Conservation (phyloP, 1,140 invertebrate genomes). For the Trypoxylus dichotomus region DNA sequence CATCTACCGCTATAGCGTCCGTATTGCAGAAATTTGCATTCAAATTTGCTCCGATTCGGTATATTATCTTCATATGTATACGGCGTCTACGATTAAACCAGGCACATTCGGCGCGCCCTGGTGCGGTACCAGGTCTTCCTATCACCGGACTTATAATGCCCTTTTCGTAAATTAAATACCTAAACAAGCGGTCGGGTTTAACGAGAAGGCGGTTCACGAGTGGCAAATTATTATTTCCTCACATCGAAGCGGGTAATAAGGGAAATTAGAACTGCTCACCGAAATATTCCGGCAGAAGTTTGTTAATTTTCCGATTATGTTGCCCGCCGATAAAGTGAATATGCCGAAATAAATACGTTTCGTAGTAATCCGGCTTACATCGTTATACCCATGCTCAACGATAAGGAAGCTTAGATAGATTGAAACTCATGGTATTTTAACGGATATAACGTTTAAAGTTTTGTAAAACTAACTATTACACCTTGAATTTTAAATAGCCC, state of each 20-base stretch:
- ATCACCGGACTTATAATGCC: constrained; percentile 5
- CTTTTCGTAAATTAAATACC: constrained; percentile 18
- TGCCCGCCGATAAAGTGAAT: neutral
- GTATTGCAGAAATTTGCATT: constrained; percentile 9
- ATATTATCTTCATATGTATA: neutral
- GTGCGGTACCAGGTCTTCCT: neutral
- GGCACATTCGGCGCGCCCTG: neutral
- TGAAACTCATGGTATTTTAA: no score
- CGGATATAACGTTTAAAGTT: no score
- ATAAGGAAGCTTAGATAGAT: no score
- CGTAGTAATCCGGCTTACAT: neutral
- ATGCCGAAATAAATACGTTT: neutral
- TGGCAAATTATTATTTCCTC: constrained; percentile 20
- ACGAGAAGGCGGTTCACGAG: neutral
- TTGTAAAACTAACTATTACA: no score
- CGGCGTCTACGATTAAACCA: neutral
- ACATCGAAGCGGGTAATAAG: constrained; percentile 16
- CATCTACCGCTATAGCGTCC: neutral
- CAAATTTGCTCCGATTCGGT: neutral
- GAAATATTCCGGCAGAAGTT: constrained; percentile 11
- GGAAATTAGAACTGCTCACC: neutral
- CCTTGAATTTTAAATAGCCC: no score
- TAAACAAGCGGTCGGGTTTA: constrained; percentile 19
- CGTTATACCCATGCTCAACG: no score
- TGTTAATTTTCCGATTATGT: constrained; percentile 11